Evolutionary conservation across 2,888 invertebrate species (phyloP).

Genomic region (Acanthosepion lycidas): DNA sequence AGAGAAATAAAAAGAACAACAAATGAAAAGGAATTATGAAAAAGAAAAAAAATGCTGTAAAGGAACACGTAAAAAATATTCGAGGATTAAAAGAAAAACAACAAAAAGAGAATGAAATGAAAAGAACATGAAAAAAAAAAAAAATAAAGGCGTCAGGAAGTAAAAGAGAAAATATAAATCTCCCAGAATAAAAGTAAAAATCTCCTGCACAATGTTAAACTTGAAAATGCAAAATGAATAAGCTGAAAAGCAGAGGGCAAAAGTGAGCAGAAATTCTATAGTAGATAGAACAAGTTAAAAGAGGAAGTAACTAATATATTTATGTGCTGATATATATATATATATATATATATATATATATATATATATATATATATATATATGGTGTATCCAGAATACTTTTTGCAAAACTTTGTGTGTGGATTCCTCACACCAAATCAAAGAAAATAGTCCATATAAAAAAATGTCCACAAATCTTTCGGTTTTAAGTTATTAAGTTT

Average conservation of each 20-base stretch:
- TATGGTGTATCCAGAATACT: too few relatives aligned
- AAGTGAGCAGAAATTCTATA: background rate
- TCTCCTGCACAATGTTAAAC: background rate
- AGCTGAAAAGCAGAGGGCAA: background rate
- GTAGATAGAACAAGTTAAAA: background rate
- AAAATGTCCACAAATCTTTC: too few relatives aligned
- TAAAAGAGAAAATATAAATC: slow-evolving; percentile 33
- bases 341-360: background rate
- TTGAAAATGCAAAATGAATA: background rate
- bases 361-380: too few relatives aligned
- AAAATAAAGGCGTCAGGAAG: background rate
- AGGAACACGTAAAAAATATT: background rate
- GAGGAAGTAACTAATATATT: background rate
- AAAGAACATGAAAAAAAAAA: background rate
- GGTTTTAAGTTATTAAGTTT: too few relatives aligned
- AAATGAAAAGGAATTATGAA: background rate
- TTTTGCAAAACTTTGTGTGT: too few relatives aligned
- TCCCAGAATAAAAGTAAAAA: background rate
- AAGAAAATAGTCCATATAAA: too few relatives aligned
- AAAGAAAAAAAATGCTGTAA: background rate
- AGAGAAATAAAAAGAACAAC: background rate
- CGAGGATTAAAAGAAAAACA: background rate
- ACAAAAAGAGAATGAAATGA: background rate
- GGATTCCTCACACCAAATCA: too few relatives aligned
- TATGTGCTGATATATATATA: background rate